A percentile compares a stretch with the other conserved stretches of the same genome.
Evolutionary conservation across 2,797 vertebrate species (phyloP).

Genomic region (Smutsia temminckii): DNA sequence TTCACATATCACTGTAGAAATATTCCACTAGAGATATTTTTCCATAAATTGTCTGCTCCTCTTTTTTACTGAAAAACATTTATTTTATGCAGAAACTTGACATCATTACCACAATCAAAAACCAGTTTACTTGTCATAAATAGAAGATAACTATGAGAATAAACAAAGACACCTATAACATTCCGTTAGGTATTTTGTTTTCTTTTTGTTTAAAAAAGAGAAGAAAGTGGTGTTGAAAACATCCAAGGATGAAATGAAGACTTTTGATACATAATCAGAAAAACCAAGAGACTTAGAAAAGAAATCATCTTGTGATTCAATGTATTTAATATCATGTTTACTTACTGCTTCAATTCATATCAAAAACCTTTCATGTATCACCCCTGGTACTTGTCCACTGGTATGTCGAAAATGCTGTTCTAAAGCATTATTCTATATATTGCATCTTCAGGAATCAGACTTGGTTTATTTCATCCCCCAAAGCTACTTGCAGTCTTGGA

Average conservation of each 20-base stretch:
- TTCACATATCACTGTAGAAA: not conserved
- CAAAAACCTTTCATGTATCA: not conserved
- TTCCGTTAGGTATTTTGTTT: slow-evolving; percentile 32
- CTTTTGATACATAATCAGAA: slow-evolving; percentile 8
- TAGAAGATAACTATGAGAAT: not conserved
- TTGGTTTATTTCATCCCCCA: not conserved
- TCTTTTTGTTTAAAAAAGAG: slow-evolving; percentile 15
- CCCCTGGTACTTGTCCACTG: not conserved
- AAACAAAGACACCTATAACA: not conserved
- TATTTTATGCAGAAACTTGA: slow-evolving; percentile 9
- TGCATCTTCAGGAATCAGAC: not conserved
- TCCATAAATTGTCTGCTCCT: not conserved
- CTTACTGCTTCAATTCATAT: not conserved
- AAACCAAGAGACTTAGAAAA: not conserved
- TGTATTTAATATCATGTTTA: slow-evolving; percentile 1
- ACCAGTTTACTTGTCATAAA: not conserved
- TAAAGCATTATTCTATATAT: not conserved
- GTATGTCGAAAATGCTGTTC: not conserved
- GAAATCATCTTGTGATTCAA: not conserved
- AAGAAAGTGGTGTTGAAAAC: not conserved
- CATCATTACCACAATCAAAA: not conserved
- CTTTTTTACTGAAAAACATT: not conserved
- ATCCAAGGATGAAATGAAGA: not conserved
- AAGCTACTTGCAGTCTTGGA: not conserved
- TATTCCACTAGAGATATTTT: not conserved